Conservation (phyloP, 2,797 vertebrate species). For the Enteromius trimaculatus region DNA sequence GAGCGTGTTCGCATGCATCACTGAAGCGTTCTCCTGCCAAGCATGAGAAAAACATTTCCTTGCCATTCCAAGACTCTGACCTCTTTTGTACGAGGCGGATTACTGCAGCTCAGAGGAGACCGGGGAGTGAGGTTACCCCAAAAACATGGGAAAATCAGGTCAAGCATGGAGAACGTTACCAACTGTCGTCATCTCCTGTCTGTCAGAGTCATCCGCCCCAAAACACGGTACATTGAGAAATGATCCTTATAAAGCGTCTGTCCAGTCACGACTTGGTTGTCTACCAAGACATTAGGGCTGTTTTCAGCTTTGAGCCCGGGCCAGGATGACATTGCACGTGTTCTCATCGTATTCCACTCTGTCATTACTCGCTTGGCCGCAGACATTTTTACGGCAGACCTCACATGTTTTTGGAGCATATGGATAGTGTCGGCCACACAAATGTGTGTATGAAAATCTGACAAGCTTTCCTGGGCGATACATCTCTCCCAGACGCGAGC, state of each 20-base stretch:
- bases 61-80: conserved; percentile 46
- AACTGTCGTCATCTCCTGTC: conserved; percentile 33
- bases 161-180: conserved; percentile 17
- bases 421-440: conserved; percentile 25
- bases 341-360: conserved; percentile 19
- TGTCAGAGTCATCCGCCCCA: conserved; percentile 5
- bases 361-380: background rate
- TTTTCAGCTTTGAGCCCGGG: conserved; percentile 5
- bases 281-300: conserved; percentile 31
- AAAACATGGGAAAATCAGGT: conserved; percentile 47
- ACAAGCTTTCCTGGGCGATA: background rate
- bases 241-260: conserved; percentile 21
- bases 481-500: background rate
- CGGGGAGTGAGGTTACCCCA: conserved; percentile 28
- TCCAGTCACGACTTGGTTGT: conserved; percentile 32
- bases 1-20: conserved; percentile 36
- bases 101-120: conserved; percentile 24
- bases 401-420: conserved; percentile 26
- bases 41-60: conserved; percentile 53
- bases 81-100: conserved; percentile 40
- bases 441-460: conserved; percentile 29
- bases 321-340: conserved; percentile 29
- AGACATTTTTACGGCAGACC: conserved; percentile 1
- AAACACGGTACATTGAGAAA: conserved; percentile 35
- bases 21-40: conserved; percentile 44